Evolutionary conservation across 23 tunicate species (phyloP).

Genomic region (Phallusia fumigata): DNA sequence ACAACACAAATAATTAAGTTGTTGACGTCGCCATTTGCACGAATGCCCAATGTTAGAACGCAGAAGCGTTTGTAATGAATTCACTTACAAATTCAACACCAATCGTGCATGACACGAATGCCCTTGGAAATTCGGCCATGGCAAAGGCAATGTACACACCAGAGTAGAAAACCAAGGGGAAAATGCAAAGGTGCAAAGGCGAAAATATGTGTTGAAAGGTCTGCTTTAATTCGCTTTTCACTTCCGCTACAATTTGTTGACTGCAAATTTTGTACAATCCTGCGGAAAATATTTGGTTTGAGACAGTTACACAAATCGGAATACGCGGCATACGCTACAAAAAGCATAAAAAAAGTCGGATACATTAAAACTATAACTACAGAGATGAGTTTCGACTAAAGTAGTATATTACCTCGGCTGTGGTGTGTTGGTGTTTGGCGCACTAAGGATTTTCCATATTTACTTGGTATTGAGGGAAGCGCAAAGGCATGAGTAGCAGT

Average conservation of each 20-base stretch:
- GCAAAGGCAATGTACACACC: constrained; percentile 53
- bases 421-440: not conserved
- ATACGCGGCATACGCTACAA: too few species aligned
- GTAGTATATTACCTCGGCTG: not conserved
- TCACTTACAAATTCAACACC: constrained; percentile 59
- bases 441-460: not conserved
- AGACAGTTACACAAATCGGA: too few species aligned
- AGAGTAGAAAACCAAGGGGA: constrained; percentile 48
- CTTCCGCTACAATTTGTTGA: not conserved
- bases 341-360: not conserved
- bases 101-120: constrained; percentile 61
- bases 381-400: too few species aligned
- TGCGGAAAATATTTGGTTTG: too few species aligned
- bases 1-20: constrained; percentile 3
- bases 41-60: too few species aligned
- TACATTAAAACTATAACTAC: not conserved
- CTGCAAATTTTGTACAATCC: not conserved
- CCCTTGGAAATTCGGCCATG: constrained; percentile 55
- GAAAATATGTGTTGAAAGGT: constrained; percentile 46
- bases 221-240: constrained; percentile 26
- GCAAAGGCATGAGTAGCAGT: constrained; percentile 56
- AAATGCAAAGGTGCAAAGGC: constrained; percentile 37
- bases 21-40: not conserved
- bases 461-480: constrained; percentile 17
- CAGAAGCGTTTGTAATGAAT: too few species aligned